Conservation (phyloP, 2,888 invertebrate genomes). For the Epirrhoe tristata region DNA sequence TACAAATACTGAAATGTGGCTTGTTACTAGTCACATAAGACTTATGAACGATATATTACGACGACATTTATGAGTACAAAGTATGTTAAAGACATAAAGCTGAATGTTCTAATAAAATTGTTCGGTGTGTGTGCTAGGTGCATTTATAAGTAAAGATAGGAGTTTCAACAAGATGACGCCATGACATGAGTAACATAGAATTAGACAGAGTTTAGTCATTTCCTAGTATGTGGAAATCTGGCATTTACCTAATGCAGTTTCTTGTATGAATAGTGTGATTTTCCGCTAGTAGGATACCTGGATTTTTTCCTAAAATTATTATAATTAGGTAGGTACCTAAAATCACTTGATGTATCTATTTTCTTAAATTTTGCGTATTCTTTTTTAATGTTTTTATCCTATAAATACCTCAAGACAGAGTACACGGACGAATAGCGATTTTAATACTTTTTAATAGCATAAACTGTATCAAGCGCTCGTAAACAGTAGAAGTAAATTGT, state of each 20-base stretch:
- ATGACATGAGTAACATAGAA: slow-evolving; percentile 51
- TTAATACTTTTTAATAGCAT: not conserved
- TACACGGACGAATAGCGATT: too few species aligned
- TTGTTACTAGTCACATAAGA: not conserved
- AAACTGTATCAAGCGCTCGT: slow-evolving; percentile 5
- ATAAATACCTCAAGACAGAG: too few species aligned
- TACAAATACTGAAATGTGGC: not conserved
- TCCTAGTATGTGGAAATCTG: not conserved
- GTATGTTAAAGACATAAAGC: slow-evolving; percentile 21
- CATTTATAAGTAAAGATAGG: too few species aligned
- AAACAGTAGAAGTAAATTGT: slow-evolving; percentile 46
- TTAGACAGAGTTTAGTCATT: slow-evolving; percentile 50
- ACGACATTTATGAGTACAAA: not conserved
- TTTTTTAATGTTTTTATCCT: too few species aligned
- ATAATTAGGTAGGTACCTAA: too few species aligned
- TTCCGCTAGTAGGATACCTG: too few species aligned
- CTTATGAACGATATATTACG: not conserved
- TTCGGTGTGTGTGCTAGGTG: slow-evolving; percentile 27
- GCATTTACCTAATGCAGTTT: too few species aligned
- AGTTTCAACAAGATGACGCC: slow-evolving; percentile 34
- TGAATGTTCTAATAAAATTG: slow-evolving; percentile 38
- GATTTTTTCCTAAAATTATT: too few species aligned
- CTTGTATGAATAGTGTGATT: too few species aligned
- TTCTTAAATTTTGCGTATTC: too few species aligned
- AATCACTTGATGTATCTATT: too few species aligned